Conservation (phyloP, 2,113 vertebrate species). For the Hippoglossus stenolepis region DNA sequence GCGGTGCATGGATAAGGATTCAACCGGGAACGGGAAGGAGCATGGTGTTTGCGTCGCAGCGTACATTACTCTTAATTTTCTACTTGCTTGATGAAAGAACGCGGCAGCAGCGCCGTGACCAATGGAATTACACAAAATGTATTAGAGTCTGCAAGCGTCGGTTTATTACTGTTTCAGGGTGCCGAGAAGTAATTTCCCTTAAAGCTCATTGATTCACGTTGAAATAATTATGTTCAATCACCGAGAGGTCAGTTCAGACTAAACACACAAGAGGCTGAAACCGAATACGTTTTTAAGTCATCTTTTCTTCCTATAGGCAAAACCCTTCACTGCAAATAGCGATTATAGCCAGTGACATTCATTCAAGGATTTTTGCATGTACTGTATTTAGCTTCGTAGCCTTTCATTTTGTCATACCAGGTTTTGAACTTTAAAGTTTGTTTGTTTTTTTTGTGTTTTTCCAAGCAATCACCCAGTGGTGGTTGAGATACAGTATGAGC, state of each 20-base stretch:
- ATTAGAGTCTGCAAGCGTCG: slow-evolving; percentile 40
- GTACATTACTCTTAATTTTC: slow-evolving; percentile 65
- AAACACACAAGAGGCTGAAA: slow-evolving; percentile 46
- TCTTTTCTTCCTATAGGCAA: slow-evolving; percentile 42
- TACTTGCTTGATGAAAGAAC: slow-evolving; percentile 54
- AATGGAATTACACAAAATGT: slow-evolving; percentile 55
- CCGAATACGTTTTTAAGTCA: slow-evolving; percentile 37
- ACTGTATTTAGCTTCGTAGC: slow-evolving; percentile 64
- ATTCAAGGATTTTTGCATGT: slow-evolving; percentile 67
- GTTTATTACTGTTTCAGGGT: slow-evolving; percentile 60
- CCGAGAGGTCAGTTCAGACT: slow-evolving; percentile 52
- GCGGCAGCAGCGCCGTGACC: slow-evolving; percentile 42
- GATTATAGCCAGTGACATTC: slow-evolving; percentile 49
- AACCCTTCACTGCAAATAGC: slow-evolving; percentile 49
- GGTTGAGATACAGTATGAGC: slow-evolving; percentile 29
- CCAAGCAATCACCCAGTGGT: slow-evolving; percentile 18
- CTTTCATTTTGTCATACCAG: slow-evolving; percentile 41
- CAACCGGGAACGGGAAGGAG: slow-evolving; percentile 34
- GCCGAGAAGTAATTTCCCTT: slow-evolving; percentile 54
- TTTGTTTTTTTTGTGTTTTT: slow-evolving; percentile 7
- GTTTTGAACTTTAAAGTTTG: slow-evolving; percentile 21
- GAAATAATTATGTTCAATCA: slow-evolving; percentile 64
- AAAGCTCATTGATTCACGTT: slow-evolving; percentile 66
- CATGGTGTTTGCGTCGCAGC: slow-evolving; percentile 53
- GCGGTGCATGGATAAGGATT: slow-evolving; percentile 51